These are phyloP conservation scores for Proctacanthus coquilletti DNA, from an alignment of 1,140 invertebrate genomes.

Conservation along the genomic window DNA sequence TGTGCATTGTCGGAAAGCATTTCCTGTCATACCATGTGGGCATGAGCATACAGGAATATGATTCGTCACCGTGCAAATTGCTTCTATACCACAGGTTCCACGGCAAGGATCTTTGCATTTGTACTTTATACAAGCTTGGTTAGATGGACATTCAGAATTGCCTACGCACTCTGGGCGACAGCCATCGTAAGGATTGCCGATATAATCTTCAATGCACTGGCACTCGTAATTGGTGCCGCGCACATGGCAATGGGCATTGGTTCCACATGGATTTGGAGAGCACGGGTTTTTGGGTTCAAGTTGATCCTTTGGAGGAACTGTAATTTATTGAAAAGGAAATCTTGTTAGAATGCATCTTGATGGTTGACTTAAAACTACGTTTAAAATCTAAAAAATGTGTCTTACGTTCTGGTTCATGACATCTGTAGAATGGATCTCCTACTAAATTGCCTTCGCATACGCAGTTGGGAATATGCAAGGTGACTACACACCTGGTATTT, in stretches of 20 bases:
- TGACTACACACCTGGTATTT: conserved; percentile 52
- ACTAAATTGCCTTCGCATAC: conserved; percentile 46
- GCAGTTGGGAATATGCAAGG: conserved; percentile 60
- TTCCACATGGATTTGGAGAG: conserved; percentile 40
- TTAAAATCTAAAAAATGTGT: too few relatives aligned
- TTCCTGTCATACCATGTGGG: conserved; percentile 43
- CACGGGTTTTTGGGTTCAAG: conserved; percentile 32
- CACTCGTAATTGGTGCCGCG: conserved; percentile 31
- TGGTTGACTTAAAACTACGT: too few relatives aligned
- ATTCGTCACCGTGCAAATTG: conserved; percentile 47
- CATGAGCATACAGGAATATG: conserved; percentile 51
- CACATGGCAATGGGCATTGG: conserved; percentile 36
- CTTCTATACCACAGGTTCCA: conserved; percentile 40
- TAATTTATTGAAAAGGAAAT: too few relatives aligned
- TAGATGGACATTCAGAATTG: conserved; percentile 40
- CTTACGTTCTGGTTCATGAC: conserved; percentile 31
- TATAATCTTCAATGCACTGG: conserved; percentile 35
- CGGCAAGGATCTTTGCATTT: conserved; percentile 44
- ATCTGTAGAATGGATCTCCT: conserved; percentile 54
- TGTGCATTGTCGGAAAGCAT: conserved; percentile 47
- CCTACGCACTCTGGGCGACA: conserved; percentile 44
- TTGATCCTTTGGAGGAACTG: conserved; percentile 39
- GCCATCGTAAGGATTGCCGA: conserved; percentile 38
- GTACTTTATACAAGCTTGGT: conserved; percentile 37
- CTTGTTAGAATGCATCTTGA: too few relatives aligned